phyloP scores from a whole-genome alignment of 2,888 invertebrate species.

The Eupeodes latifasciatus region DNA sequence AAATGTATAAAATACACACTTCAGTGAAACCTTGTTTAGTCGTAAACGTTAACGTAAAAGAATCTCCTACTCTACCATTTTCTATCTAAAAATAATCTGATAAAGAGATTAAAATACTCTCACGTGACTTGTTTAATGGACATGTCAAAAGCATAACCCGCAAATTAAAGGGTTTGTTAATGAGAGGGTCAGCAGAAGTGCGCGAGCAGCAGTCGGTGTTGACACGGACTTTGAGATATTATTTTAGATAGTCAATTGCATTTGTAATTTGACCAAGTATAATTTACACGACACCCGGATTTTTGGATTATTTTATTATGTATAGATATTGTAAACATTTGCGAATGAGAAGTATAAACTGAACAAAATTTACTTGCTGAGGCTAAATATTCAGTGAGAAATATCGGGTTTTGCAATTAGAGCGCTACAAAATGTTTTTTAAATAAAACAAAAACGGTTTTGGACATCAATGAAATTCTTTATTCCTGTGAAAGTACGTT shows the following conservation, averaged over 20 bases:
- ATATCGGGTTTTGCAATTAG: too few species aligned
- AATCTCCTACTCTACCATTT: background rate
- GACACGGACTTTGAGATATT: background rate
- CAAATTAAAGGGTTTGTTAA: background rate
- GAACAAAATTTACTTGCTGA: too few species aligned
- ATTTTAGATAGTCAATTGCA: background rate
- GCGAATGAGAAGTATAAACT: too few species aligned
- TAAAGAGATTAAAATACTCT: background rate
- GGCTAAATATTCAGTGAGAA: too few species aligned
- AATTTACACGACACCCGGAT: background rate
- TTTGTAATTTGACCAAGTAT: background rate
- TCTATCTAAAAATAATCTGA: background rate
- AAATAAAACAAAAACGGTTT: too few species aligned
- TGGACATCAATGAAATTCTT: too few species aligned
- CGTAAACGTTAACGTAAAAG: background rate
- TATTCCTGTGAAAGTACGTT: too few species aligned
- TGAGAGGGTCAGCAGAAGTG: background rate
- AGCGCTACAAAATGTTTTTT: too few species aligned
- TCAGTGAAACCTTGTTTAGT: background rate
- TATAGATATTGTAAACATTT: too few species aligned
- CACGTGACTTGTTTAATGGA: background rate
- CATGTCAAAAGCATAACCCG: background rate
- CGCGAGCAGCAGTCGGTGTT: background rate
- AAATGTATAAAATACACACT: conserved; percentile 4
- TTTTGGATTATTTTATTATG: too few species aligned